Base-by-base conservation (phyloP, 2,113 vertebrate genomes). In the Peromyscus maniculatus region DNA sequence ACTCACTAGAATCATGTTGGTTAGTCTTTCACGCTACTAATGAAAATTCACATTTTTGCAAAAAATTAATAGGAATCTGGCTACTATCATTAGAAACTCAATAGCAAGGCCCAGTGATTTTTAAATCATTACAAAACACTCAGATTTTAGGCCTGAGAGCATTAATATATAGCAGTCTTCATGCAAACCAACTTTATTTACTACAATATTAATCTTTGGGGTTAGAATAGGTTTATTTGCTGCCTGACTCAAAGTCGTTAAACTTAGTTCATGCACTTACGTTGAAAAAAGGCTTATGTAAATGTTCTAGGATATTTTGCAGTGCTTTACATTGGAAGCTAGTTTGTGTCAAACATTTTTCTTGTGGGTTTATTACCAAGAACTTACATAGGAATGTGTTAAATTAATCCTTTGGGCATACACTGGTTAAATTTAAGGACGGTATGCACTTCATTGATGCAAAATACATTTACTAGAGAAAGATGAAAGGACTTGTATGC, bases 231-330 rank as follows among this genome's bases (percentile, higher is more conserved):
- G 24, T 91, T 97, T 89, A 91, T 96, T 96, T 97, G 69, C 57
- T 93, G 26, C 71, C 21, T 93, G 36, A 12, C 26, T 95, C 55
- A 86, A 64, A 94, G 72, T 91, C 87, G 89, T 93, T 96, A 96
- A 75, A 96, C 57, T 95, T 93, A 43, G 62, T 84, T 87, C 55
- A 19, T 90, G 19, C 21, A 84, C 39, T 96, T 93, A 66, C 7
- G 49, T 90, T 96, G 62, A 95, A 87, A 80, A 96, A 95, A 96
- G 36, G 52, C 13, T 97, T 96, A 96, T 75, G 52, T 94, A 96
- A 97, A 96, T 87, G 49, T 55, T 95, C 79, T 36, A 33, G 46
- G 66, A n/a, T 96, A 89, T 89, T 96, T 87, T 97, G 66, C 62
- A 87, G 4, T 66, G 55, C 62, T 94, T 92, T 94, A 93, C 89